A percentile compares a stretch with the other conserved stretches of the same genome.
These are phyloP conservation scores for Aptenodytes patagonicus DNA, from an alignment of 2,113 vertebrate species.

Conservation along the genomic window DNA sequence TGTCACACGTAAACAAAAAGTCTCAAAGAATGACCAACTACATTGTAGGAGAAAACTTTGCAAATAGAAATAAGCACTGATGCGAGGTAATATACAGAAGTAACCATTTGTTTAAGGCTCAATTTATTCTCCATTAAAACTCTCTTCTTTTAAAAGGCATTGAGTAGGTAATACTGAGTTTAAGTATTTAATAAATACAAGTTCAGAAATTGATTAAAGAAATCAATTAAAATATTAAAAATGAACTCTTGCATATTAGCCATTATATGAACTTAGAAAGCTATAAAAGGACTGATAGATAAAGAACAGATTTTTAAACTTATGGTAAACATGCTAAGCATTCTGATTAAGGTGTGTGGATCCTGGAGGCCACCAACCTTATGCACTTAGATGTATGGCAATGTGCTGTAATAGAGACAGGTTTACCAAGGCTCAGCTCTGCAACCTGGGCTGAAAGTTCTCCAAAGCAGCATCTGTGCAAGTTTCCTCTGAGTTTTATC, in stretches of 20 bases:
- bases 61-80: slow-evolving; percentile 77
- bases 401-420: slow-evolving; percentile 82
- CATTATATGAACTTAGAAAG: slow-evolving; percentile 82
- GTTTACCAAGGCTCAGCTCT: slow-evolving; percentile 85
- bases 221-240: slow-evolving; percentile 82
- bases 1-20: slow-evolving; percentile 76
- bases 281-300: slow-evolving; percentile 78
- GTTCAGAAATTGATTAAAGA: slow-evolving; percentile 81
- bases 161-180: slow-evolving; percentile 87
- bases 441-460: slow-evolving; percentile 83
- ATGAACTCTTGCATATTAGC: slow-evolving; percentile 83
- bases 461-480: slow-evolving; percentile 87
- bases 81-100: slow-evolving; percentile 84
- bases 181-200: slow-evolving; percentile 88
- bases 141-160: slow-evolving; percentile 84
- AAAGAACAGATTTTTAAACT: slow-evolving; percentile 76
- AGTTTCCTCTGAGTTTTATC: slow-evolving; percentile 88
- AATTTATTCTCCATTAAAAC: slow-evolving; percentile 83
- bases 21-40: slow-evolving; percentile 71
- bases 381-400: slow-evolving; percentile 78
- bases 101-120: slow-evolving; percentile 86
- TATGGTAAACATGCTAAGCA: slow-evolving; percentile 84
- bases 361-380: slow-evolving; percentile 73
- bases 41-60: slow-evolving; percentile 71
- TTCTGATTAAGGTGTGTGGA: slow-evolving; percentile 73